phyloP scores from a whole-genome alignment of 35 echinoderm and acorn worm species.

The Apostichopus parvimensis region DNA sequence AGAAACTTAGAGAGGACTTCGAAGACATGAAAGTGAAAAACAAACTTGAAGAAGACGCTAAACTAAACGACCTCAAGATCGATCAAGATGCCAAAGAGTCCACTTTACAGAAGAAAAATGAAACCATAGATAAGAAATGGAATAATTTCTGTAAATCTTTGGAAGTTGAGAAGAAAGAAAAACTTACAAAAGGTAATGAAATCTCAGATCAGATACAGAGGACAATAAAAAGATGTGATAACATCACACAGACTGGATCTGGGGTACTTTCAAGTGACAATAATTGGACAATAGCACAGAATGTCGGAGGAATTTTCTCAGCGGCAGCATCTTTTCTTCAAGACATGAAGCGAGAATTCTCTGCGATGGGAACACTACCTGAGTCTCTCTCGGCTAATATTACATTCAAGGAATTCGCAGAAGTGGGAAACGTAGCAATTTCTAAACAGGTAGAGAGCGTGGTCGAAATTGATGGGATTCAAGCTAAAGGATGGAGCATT shows the following conservation, averaged over 20 bases:
- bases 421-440: background rate
- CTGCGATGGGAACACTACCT: background rate
- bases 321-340: background rate
- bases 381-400: background rate
- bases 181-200: background rate
- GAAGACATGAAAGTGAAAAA: background rate
- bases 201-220: background rate
- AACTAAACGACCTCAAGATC: background rate
- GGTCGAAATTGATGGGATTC: background rate
- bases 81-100: background rate
- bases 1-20: background rate
- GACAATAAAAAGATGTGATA: slow-evolving; percentile 1
- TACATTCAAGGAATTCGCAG: background rate
- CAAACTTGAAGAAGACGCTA: no score
- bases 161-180: background rate
- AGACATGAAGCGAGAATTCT: background rate
- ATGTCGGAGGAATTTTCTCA: background rate
- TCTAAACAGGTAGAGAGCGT: background rate
- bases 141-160: background rate
- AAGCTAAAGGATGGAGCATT: background rate
- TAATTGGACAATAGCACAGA: slow-evolving; percentile 23
- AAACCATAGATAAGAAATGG: background rate
- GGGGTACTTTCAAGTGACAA: background rate
- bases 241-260: background rate
- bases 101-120: background rate